Evolutionary conservation across 1,140 invertebrate genomes (phyloP), one percentile per base, ranked within the genome.

Genomic region (Neuroterus valhalla): DNA sequence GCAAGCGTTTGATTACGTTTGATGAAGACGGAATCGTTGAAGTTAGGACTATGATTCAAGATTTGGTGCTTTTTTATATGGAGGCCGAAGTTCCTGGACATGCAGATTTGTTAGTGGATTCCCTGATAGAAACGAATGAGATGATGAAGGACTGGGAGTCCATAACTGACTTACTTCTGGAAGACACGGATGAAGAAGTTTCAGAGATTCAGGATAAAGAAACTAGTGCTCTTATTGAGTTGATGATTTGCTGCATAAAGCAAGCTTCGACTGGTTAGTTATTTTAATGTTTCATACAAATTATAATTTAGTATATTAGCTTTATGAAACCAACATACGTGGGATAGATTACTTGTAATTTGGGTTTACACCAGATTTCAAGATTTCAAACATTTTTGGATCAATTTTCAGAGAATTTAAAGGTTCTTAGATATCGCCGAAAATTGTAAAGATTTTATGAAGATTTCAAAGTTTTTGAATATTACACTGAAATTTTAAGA

Each of bases 121-220:
- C 98, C 44, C 91, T 99, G 15, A 99, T 99, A 81, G 99, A 99
- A 83, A 98, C 96, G 38, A 98, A 99, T 91, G 94, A 95, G 19
- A 99, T 99, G 97, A 98, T 99, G 93, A 99, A 98, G 89, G 99
- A 99, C 90, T 99, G 98, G 98, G 97, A 99, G 86, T 99, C 97
- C 86, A 99, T 99, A 98, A 99, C 97, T 0, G 98, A 99, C 91
- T 91, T 99, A 71, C 88, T 99, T 68, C 88, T 99, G 8, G 97
- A 99, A 89, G 98, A 99, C 84, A 93, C 94, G 14, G 94, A 94
- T 71, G 98, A 99, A 89, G 98, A 99, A 91, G 92, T 95, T 2
- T 90, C 98, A 19, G 96, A 98, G 90, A 97, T 98, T 89, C 91
- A 95, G 90, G 97, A 98, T 89, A 91, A 95, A 72, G 93, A 93